phyloP scores from a whole-genome alignment of 2,797 vertebrate genomes.

The Pseudopleuronectes americanus region DNA sequence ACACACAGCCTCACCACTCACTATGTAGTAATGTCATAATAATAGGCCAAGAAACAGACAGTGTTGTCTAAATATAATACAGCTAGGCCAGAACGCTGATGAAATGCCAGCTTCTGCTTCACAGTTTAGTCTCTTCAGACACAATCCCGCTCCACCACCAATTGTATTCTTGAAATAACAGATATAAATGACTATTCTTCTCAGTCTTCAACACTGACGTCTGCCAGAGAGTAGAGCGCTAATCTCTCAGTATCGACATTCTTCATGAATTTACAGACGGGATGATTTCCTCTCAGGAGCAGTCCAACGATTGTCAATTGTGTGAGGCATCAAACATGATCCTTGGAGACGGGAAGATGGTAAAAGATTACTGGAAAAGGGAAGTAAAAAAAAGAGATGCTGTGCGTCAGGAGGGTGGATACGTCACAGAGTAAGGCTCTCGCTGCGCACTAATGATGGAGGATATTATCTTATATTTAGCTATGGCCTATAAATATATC shows the following conservation, averaged over 20 bases:
- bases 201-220: conserved; percentile 35
- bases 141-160: conserved; percentile 38
- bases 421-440: conserved; percentile 13
- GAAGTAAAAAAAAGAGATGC: conserved; percentile 16
- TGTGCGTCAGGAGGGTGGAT: conserved; percentile 37
- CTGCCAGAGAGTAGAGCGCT: conserved; percentile 37
- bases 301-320: conserved; percentile 71
- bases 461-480: conserved; percentile 47
- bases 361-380: conserved; percentile 39
- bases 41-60: not conserved
- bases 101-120: conserved; percentile 35
- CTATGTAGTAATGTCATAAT: not conserved
- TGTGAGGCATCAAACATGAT: conserved; percentile 47
- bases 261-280: conserved; percentile 54
- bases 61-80: conserved; percentile 13
- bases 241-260: conserved; percentile 51
- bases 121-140: conserved; percentile 62
- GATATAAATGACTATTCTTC: conserved; percentile 58
- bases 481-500: conserved; percentile 37
- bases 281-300: conserved; percentile 65
- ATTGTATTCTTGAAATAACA: conserved; percentile 70
- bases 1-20: not conserved
- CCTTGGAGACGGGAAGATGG: conserved; percentile 52
- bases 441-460: conserved; percentile 31
- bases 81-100: conserved; percentile 6